Evolutionary conservation across 2,797 vertebrate genomes (phyloP), one percentile per base, ranked within the genome.

Genomic region (Chiroxiphia lanceolata): DNA sequence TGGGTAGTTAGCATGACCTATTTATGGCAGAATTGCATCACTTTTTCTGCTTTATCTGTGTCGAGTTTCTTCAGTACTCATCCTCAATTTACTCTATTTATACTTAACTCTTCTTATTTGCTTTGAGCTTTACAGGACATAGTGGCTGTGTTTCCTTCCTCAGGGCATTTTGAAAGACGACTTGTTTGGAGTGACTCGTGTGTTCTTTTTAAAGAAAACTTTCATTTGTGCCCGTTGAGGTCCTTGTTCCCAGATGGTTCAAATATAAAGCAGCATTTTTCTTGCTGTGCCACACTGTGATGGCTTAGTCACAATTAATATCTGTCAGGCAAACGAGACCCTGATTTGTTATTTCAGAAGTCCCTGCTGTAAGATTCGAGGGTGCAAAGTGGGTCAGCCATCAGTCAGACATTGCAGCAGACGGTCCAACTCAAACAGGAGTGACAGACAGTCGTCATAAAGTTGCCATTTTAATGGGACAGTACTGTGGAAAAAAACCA

Each of bases 161-260:
- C 31, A 40, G 50, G 53, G 29, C 17, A 50, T 51, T 95, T 76
- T 82, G 64, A 56, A 95, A 80, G 63, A 64, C 45, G 69, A 45
- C 51, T 42, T n/a, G 15, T 50, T 87, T 80, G 51, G 17, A 87
- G 34, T 26, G 2, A 50, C 34, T 65, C 33, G 34, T 10, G 1
- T 65, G 34, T 54, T 87, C 60, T 78, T 85, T 80, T 71, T 40
- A 84, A 89, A 69, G 67, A 67, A 79, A 89, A 79, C 54, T 74
- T 91, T 42, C 14, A 50, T 75, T 65, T 4, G 1, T 63, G 50
- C 57, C 54, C 63, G 44, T 22, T 91, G 68, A 87, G 84, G 22
- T 69, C 60, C 70, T 80, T n/a, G 18, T 38, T 89, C 70, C 79
- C 81, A 91, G 91, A 89, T 85, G 89, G 75, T 85, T 91, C 84